Evolutionary conservation across 2,888 invertebrate species (phyloP), one percentile per base, ranked within the genome.

Genomic region (Acronicta aceris): DNA sequence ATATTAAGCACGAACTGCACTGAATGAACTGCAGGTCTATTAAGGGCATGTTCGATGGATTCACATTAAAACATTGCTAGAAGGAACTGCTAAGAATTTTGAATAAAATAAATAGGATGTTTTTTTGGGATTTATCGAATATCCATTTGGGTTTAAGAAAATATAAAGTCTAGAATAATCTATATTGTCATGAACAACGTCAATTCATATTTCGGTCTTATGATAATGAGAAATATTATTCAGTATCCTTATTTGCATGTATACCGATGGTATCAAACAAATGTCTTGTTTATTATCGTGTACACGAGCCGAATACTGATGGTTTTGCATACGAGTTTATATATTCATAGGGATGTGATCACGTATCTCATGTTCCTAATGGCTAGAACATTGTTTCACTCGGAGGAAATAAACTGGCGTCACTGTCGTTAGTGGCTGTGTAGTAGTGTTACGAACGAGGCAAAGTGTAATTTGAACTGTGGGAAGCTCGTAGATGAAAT

Each of bases 251-350:
- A 70, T 76, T 70, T 72, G 63, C 76, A 78, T 76, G 66, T 75
- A 63, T 62, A 61, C 58, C 21, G 21, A 21, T 4, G 56, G 57
- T 67, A 78, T 72, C 72, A 66, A 74, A 72, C 69, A 74, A 79
- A 78, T 78, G 76, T 70, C 65, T 74, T 67, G 73, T 78, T 74
- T 74, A 79, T 78, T 75, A 75, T 72, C 65, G 46, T 59, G 47
- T 54, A 72, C 68, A 51, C 62, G 70, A 57, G 48, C 51, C 59
- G 80, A 78, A 81, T 79, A 65, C 68, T 57, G 66, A 78, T 70
- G 57, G 52, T 53, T 60, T 67, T 53, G 52, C 65, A 62, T 56
- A 43, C 73, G 73, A 61, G 58, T 70, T 65, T 59, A 70, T 59
- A 70, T 72, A 74, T 78, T 63, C 65, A 51, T 56, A 65, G 56